Evolutionary conservation across 2,888 invertebrate genomes (phyloP).

Genomic region (Hydraecia micacea): DNA sequence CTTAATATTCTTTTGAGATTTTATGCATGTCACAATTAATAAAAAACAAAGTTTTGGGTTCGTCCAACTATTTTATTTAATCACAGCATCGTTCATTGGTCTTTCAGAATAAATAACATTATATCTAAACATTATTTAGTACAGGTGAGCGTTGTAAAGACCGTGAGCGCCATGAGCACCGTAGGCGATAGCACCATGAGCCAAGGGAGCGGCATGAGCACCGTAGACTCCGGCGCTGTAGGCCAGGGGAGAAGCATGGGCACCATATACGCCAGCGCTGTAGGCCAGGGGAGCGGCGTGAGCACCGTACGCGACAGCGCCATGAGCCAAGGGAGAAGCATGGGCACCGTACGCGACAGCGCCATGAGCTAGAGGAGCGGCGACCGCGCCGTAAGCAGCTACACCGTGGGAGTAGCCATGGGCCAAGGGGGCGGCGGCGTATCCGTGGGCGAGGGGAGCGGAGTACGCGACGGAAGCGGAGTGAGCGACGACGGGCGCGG

Average conservation of each 20-base stretch:
- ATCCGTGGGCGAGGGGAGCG: slow-evolving; percentile 65
- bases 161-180: slow-evolving; percentile 58
- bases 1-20: neutral
- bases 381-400: slow-evolving; percentile 47
- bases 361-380: slow-evolving; percentile 54
- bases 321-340: slow-evolving; percentile 31
- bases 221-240: slow-evolving; percentile 55
- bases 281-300: slow-evolving; percentile 35
- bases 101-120: slow-evolving; percentile 68
- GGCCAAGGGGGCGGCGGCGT: slow-evolving; percentile 60
- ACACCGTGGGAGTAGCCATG: slow-evolving; percentile 58
- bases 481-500: slow-evolving; percentile 75
- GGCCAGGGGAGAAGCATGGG: slow-evolving; percentile 41
- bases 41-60: slow-evolving; percentile 8
- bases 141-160: slow-evolving; percentile 64
- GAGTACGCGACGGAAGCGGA: slow-evolving; percentile 74
- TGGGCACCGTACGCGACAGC: slow-evolving; percentile 32
- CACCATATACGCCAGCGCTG: slow-evolving; percentile 29
- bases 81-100: slow-evolving; percentile 74
- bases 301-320: slow-evolving; percentile 32
- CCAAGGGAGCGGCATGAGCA: slow-evolving; percentile 54
- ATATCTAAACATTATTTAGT: slow-evolving; percentile 65
- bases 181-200: slow-evolving; percentile 56
- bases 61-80: slow-evolving; percentile 62
- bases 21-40: neutral